Evolutionary conservation across 2,888 invertebrate species (phyloP), one percentile per base, ranked within the genome.

Genomic region (Archips xylosteana): DNA sequence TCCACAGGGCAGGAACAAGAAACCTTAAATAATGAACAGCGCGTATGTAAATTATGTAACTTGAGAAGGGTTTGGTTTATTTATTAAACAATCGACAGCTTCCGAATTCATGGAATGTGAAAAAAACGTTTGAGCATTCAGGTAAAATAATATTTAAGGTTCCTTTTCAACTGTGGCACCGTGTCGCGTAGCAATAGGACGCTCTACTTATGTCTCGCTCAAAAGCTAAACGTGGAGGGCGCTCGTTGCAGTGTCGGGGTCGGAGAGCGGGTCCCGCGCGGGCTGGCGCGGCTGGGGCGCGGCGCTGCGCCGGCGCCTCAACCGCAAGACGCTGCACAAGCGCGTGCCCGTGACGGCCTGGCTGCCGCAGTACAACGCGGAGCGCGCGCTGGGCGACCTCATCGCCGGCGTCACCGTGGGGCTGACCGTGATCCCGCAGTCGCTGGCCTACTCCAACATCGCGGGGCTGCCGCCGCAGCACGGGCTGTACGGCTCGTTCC

Each of bases 401-500:
- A 97, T 99, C 76, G 98, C 99, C 4, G 98, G 98, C 71, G 92
- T 99, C 74, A 98, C 98, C 1, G 98, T 99, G 13, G 99, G 98
- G 0, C 95, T 99, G 75, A 99, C 98, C 0, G 98, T 99, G 71
- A 98, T 99, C 81, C 99, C 98, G 13, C 98, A 98, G 92, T 97
- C 97, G 13, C 92, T 97, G 75, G 97, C 97, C 12, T 97, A 97
- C 89, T 95, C 97, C 42, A 97, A 96, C 85, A 96, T 97, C 76
- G 97, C 97, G 64, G 97, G 97, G 32, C 92, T 97, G 76, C 97
- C 97, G 69, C 95, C 97, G 42, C 95, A 98, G 97, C 97, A 98
- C 90, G 99, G 99, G 59, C 95, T 99, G 67, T 99, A 99, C 91
- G 97, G 98, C 69, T 98, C 98, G n/a, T 99, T 99, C 92, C 92